Evolutionary conservation across 2,888 invertebrate genomes (phyloP), one percentile per base, ranked within the genome.

Genomic region (Epiperipatus broadwayi): DNA sequence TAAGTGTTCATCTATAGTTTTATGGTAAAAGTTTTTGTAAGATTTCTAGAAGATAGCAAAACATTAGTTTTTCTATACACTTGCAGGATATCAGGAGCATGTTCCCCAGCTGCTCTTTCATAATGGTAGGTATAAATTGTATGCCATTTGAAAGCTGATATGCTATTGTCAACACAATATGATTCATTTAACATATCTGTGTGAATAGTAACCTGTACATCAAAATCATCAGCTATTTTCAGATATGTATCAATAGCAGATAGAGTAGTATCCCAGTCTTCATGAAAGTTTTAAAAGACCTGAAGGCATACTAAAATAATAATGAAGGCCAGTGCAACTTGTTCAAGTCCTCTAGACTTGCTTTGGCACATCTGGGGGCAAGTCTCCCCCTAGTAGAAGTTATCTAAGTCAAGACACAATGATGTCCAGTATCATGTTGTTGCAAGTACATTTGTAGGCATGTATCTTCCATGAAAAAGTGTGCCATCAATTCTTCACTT

Each of bases 251-350:
- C 55, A 29, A 57, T 56, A 36, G 53, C 52, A 1, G 54, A 47
- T 3, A 56, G 56, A 19, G 57, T 56, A 5, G 52, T 50, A 5
- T 55, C 57, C 56, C 56, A 57, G 42, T 54, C 55, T 43, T 57
- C 57, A 37, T 56, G 56, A 7, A 57, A 43, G 42, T 56, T 57
- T 27, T 56, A 38, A 3, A n/a, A n/a, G n/a, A n/a, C n/a, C n/a
- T n/a, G n/a, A n/a, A n/a, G n/a, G n/a, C n/a, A n/a, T n/a, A n/a
- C n/a, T n/a, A n/a, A n/a, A n/a, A n/a, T n/a, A n/a, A n/a, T n/a
- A n/a, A n/a, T n/a, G n/a, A n/a, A n/a, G n/a, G n/a, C n/a, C n/a
- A n/a, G n/a, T n/a, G n/a, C n/a, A n/a, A n/a, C n/a, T n/a, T n/a
- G n/a, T n/a, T n/a, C n/a, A n/a, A n/a, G n/a, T n/a, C n/a, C n/a